Percentiles rank a stretch among this genome's conserved stretches.
phyloP scores from a whole-genome alignment of 2,113 vertebrate species.

The Actenoides hombroni region DNA sequence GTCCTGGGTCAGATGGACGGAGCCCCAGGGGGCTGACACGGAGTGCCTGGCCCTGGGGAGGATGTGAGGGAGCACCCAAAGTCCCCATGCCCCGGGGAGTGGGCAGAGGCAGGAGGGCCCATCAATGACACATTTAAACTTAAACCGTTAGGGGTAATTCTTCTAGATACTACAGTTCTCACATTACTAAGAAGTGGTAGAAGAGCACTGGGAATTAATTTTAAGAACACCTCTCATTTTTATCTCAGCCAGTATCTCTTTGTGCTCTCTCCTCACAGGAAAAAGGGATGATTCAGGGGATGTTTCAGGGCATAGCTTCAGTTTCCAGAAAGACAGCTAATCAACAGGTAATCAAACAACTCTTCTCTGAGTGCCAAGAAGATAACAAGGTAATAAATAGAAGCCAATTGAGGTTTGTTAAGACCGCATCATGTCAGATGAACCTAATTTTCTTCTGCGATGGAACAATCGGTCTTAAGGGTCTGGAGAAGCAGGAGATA shows the following conservation, averaged over 20 bases:
- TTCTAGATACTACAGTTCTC: neutral
- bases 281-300: neutral
- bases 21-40: neutral
- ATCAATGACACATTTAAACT: neutral
- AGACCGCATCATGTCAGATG: neutral
- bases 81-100: neutral
- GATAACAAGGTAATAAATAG: conserved; percentile 4
- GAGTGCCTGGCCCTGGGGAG: neutral
- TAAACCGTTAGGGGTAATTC: neutral
- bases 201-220: neutral
- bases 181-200: neutral
- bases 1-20: neutral
- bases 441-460: neutral
- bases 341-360: neutral
- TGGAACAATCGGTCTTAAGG: neutral
- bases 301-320: neutral
- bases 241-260: neutral
- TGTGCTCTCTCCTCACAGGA: neutral
- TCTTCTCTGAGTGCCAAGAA: neutral
- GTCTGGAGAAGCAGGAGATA: neutral
- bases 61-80: no score
- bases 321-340: neutral
- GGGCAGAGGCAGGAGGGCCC: neutral
- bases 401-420: neutral
- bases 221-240: neutral